Base-by-base conservation (phyloP, 2,113 vertebrate species). In the Toxotes jaculatrix region DNA sequence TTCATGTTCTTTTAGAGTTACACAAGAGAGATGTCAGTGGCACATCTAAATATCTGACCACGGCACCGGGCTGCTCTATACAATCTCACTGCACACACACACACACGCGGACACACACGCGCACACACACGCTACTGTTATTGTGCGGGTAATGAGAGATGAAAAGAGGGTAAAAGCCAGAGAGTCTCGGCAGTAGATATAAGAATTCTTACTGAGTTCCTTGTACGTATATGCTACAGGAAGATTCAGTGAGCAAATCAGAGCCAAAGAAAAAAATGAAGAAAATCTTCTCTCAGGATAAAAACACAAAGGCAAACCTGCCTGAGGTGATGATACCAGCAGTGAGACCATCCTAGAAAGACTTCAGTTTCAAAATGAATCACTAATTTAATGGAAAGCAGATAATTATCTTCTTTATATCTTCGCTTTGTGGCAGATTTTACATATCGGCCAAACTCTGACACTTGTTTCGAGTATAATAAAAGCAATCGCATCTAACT, bases 291-390 rank as follows among this genome's bases (percentile, higher is more conserved):
- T 73, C 49, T 57, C 19, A 8, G 77, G 71, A 85, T 73, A 68
- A 60, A 82, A 86, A 53, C 34, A 80, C 47, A 74, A 75, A 80
- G 70, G 36, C 32, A 80, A 61, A 80, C 65, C 53, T 5, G 82
- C 86, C 85, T 59, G 74, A 80, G 82, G 89, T 77, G 72, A 80
- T 82, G 67, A 79, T 75, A 60, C 38, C 12, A 57, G 34, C 66
- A 61, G n/a, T 9, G 78, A 89, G 77, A 84, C 55, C 34, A 67
- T 88, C 82, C 71, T 85, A 60, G 77, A 88, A 85, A 89, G 51
- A 83, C 77, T 88, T 84, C 85, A 70, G 86, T 82, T 83, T 85
- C 34, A 77, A 80, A 55, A 40, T 40, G 76, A 88, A 79, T 79
- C 51, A 80, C 65, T 71, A 76, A 80, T 84, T 84, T 77, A 79